A percentile compares a stretch with the other conserved stretches of the same genome.
Evolutionary conservation across 2,113 vertebrate species (phyloP).

Genomic region (Desmodus rotundus): DNA sequence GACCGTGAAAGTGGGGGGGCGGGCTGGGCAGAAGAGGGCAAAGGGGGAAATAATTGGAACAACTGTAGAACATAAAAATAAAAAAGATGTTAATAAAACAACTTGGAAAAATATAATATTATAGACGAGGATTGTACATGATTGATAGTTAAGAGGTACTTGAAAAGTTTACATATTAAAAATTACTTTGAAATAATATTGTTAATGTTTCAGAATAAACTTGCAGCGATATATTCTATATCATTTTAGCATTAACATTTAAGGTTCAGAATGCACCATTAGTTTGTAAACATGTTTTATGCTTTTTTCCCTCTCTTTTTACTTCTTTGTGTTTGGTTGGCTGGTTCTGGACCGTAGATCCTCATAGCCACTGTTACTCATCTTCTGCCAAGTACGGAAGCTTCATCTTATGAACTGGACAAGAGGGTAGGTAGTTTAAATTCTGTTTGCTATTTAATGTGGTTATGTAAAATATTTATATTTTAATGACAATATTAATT

Average conservation of each 20-base stretch:
- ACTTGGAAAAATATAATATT: neutral
- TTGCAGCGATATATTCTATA: neutral
- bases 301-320: conserved; percentile 6
- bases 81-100: too few relatives aligned
- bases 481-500: conserved; percentile 9
- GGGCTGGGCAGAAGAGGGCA: too few relatives aligned
- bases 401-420: conserved; percentile 95
- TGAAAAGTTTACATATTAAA: conserved; percentile 41
- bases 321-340: neutral
- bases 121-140: neutral
- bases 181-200: conserved; percentile 25
- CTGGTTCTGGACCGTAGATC: conserved; percentile 82
- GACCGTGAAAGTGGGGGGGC: too few relatives aligned
- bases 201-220: conserved; percentile 29
- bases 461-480: conserved; percentile 7
- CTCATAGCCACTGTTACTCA: conserved; percentile 97
- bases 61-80: too few relatives aligned
- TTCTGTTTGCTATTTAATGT: conserved; percentile 47
- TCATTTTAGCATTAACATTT: conserved; percentile 14
- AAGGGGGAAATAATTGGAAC: too few relatives aligned
- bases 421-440: conserved; percentile 93
- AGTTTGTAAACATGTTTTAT: conserved; percentile 50
- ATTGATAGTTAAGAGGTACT: neutral
- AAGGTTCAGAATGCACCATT: conserved; percentile 19
- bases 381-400: conserved; percentile 93